Conservation (phyloP, 1,140 invertebrate species). For the Oppia nitens region DNA sequence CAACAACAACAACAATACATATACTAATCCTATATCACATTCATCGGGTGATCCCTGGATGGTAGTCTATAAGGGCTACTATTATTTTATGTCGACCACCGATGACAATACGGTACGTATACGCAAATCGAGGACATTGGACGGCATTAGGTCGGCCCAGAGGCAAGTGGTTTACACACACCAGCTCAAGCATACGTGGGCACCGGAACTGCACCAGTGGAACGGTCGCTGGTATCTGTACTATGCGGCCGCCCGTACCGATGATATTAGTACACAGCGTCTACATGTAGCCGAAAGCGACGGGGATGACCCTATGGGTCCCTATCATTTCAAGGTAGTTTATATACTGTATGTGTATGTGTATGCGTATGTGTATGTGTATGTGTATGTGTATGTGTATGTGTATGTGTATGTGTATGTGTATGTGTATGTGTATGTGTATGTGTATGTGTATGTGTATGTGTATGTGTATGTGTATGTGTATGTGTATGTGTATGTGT, state of each 20-base stretch:
- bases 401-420: no score
- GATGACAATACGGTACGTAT: not conserved
- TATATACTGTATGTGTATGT: not conserved
- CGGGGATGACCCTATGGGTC: not conserved
- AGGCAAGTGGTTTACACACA: not conserved
- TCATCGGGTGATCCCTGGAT: not conserved
- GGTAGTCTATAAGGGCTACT: not conserved
- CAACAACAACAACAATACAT: not conserved
- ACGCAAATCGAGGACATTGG: not conserved
- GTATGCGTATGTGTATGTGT: no score
- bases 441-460: no score
- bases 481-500: no score
- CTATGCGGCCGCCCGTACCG: not conserved
- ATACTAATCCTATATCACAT: not conserved
- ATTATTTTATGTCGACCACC: not conserved
- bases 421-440: no score
- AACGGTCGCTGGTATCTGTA: not conserved
- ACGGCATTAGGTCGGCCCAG: not conserved
- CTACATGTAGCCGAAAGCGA: not conserved
- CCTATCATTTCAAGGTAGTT: not conserved
- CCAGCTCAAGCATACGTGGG: not conserved
- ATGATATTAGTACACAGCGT: not conserved
- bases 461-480: no score
- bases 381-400: no score
- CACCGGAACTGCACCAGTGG: not conserved